A percentile compares a stretch with the other conserved stretches of the same genome.
Evolutionary conservation across 2,888 invertebrate genomes (phyloP).

Genomic region (Choreutis nemorana): DNA sequence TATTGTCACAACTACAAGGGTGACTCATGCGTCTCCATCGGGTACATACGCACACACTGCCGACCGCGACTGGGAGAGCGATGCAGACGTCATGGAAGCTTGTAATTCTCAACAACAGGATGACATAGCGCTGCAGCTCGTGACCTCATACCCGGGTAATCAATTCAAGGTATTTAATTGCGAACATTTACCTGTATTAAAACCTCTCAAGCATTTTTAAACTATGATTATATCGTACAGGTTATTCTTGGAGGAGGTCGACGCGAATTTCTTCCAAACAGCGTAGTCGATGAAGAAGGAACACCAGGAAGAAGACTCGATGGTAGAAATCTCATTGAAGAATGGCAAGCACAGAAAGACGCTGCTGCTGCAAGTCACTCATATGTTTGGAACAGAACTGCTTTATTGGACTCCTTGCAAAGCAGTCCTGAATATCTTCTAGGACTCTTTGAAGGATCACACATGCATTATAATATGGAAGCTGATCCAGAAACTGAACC

Average conservation of each 20-base stretch:
- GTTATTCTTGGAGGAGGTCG: conserved; percentile 72
- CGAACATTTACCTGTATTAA: conserved; percentile 16
- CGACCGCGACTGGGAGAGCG: conserved; percentile 69
- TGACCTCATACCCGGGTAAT: conserved; percentile 69
- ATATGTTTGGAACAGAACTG: conserved; percentile 56
- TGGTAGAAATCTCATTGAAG: conserved; percentile 60
- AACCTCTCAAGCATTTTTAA: conserved; percentile 37
- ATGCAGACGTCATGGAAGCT: conserved; percentile 35
- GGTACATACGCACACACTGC: conserved; percentile 48
- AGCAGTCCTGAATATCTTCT: conserved; percentile 51
- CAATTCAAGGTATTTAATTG: conserved; percentile 66
- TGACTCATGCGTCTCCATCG: conserved; percentile 74
- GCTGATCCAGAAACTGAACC: conserved; percentile 52
- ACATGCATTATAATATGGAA: conserved; percentile 69
- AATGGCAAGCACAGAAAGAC: conserved; percentile 47
- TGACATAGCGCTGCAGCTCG: conserved; percentile 76
- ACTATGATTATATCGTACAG: conserved; percentile 34
- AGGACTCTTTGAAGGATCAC: conserved; percentile 63
- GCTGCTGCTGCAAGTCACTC: conserved; percentile 17
- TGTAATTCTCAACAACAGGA: conserved; percentile 38
- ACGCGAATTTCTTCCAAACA: conserved; percentile 54
- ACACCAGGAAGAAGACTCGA: conserved; percentile 54
- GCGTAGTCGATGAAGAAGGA: conserved; percentile 36
- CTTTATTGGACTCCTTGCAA: conserved; percentile 41
- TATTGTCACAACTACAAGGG: conserved; percentile 71